Evolutionary conservation across 2,888 invertebrate species (phyloP).

Genomic region (Lithosia quadra): DNA sequence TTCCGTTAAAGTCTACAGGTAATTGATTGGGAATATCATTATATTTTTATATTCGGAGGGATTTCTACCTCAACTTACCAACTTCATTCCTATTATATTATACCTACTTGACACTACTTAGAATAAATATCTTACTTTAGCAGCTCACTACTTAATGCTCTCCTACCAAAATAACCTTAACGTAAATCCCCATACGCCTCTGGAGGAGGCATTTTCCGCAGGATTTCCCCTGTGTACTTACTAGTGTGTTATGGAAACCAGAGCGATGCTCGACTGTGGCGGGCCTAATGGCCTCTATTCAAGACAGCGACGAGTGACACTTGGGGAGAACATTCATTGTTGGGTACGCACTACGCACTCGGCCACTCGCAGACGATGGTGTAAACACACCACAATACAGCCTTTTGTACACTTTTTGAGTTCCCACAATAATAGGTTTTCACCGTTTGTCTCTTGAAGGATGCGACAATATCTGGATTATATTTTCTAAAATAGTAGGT

Average conservation of each 20-base stretch:
- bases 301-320: slow-evolving; percentile 60
- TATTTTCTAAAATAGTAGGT: background rate
- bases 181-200: slow-evolving; percentile 41
- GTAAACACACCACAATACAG: slow-evolving; percentile 37
- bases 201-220: slow-evolving; percentile 45
- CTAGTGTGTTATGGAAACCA: slow-evolving; percentile 37
- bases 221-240: slow-evolving; percentile 46
- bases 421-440: slow-evolving; percentile 13
- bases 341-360: slow-evolving; percentile 24
- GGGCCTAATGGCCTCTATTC: slow-evolving; percentile 68
- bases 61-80: too few species aligned
- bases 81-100: too few species aligned
- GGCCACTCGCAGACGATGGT: slow-evolving; percentile 22
- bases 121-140: background rate
- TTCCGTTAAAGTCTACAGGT: too few species aligned
- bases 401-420: slow-evolving; percentile 23
- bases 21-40: too few species aligned
- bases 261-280: slow-evolving; percentile 41
- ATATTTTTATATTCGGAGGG: too few species aligned
- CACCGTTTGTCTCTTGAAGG: slow-evolving; percentile 1
- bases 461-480: background rate
- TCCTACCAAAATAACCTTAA: slow-evolving; percentile 29
- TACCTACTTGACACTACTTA: too few species aligned
- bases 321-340: slow-evolving; percentile 61
- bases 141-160: background rate